These are phyloP conservation scores for Clepsis dumicolana DNA, from an alignment of 2,888 invertebrate species.

Conservation along the genomic window DNA sequence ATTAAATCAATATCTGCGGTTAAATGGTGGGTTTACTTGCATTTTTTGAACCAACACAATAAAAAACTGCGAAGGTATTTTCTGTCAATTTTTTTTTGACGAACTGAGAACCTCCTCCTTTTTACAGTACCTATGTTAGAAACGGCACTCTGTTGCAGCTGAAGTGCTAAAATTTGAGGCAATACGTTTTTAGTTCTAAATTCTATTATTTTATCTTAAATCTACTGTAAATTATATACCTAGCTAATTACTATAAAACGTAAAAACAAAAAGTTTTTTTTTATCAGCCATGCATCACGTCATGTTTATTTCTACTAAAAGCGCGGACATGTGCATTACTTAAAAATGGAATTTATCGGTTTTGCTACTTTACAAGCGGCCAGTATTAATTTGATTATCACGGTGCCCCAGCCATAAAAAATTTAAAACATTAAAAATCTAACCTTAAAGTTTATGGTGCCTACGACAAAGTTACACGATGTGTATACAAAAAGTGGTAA, in stretches of 20 bases:
- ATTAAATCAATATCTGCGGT: neutral
- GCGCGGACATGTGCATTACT: neutral
- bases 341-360: constrained; percentile 22
- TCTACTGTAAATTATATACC: too few species aligned
- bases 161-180: too few species aligned
- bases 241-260: too few species aligned
- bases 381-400: constrained; percentile 39
- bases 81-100: too few species aligned
- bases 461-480: neutral
- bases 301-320: neutral
- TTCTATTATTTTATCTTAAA: too few species aligned
- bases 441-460: constrained; percentile 17
- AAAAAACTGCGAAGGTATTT: too few species aligned
- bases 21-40: neutral
- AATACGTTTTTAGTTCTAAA: too few species aligned
- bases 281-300: too few species aligned
- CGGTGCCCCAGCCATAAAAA: constrained; percentile 27
- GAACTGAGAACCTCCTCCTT: too few species aligned
- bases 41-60: neutral
- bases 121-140: too few species aligned
- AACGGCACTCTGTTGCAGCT: too few species aligned
- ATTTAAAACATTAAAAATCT: constrained; percentile 8
- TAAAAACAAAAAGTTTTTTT: too few species aligned
- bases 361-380: constrained; percentile 34
- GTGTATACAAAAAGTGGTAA: neutral